These are phyloP conservation scores for Melanocharis versteri DNA, from an alignment of 2,113 vertebrate species.

Conservation along the genomic window DNA sequence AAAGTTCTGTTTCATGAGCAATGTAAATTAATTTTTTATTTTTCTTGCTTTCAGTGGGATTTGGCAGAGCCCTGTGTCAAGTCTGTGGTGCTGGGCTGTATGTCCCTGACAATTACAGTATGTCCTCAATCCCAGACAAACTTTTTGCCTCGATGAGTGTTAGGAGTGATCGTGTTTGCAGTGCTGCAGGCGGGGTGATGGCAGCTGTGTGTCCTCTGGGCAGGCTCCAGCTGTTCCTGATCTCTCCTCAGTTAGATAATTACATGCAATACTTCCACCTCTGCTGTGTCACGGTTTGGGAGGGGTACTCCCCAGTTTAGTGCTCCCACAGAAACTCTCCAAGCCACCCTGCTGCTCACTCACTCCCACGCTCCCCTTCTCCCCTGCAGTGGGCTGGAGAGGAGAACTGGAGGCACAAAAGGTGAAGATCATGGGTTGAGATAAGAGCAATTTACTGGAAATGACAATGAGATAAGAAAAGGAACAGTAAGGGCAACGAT, in stretches of 20 bases:
- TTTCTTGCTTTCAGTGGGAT: not conserved
- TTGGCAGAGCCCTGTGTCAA: not conserved
- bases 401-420: not conserved
- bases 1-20: not conserved
- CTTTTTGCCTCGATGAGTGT: not conserved
- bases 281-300: not conserved
- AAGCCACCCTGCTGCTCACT: accelerated
- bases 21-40: not conserved
- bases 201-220: not conserved
- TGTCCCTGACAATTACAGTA: not conserved
- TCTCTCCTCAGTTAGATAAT: not conserved
- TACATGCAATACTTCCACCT: not conserved
- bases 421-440: not conserved
- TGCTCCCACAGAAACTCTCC: not conserved
- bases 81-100: accelerated
- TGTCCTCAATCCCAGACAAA: not conserved
- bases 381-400: not conserved
- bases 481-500: not conserved
- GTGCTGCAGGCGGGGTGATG: not conserved
- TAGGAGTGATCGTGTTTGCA: not conserved
- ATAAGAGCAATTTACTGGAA: not conserved
- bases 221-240: not conserved
- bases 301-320: not conserved
- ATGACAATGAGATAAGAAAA: not conserved
- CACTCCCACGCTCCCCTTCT: accelerated